Conservation (phyloP, 2,797 vertebrate genomes). For the Eulemur rubriventer region DNA sequence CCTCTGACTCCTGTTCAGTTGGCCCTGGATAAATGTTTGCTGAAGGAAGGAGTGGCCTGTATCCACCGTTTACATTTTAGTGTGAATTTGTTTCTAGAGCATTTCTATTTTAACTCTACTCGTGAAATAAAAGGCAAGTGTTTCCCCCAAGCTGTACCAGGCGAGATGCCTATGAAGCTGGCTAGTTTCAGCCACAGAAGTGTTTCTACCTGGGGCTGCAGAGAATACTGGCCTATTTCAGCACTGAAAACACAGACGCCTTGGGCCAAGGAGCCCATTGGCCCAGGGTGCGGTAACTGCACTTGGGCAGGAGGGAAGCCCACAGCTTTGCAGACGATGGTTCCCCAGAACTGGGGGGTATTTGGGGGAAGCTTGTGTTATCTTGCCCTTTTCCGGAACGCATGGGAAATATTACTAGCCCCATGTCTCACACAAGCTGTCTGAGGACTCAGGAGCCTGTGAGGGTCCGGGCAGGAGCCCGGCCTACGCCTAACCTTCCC, state of each 20-base stretch:
- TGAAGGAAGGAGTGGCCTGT: background rate
- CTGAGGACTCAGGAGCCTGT: background rate
- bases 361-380: background rate
- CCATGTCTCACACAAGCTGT: background rate
- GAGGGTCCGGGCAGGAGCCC: background rate
- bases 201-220: background rate
- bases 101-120: background rate
- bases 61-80: background rate
- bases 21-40: background rate
- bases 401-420: background rate
- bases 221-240: background rate
- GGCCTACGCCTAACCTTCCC: background rate
- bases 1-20: background rate
- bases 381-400: background rate
- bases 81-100: background rate
- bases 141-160: background rate
- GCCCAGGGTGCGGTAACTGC: background rate
- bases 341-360: background rate
- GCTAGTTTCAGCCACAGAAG: background rate
- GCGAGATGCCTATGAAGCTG: background rate
- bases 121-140: background rate
- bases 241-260: background rate
- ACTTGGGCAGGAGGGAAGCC: background rate
- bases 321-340: background rate
- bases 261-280: background rate